phyloP scores from a whole-genome alignment of 2,888 invertebrate genomes.

The Dynastes hyllus region DNA sequence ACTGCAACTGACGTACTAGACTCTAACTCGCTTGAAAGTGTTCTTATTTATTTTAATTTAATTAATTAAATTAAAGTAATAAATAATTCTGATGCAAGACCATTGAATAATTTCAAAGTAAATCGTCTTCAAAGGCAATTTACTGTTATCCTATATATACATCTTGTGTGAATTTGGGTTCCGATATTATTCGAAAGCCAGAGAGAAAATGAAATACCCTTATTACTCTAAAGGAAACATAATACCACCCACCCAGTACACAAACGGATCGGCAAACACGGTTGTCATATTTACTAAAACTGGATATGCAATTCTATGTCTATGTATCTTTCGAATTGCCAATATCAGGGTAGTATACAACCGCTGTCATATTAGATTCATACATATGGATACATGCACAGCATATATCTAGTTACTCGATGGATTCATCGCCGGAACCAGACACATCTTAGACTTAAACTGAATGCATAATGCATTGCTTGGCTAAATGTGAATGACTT shows the following conservation, averaged over 20 bases:
- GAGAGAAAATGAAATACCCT: background rate
- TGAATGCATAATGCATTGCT: too few species aligned
- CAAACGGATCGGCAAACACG: slow-evolving; percentile 1
- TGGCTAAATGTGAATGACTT: too few species aligned
- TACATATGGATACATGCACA: too few species aligned
- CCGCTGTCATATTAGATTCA: too few species aligned
- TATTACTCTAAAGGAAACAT: background rate
- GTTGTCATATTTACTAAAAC: slow-evolving; percentile 6
- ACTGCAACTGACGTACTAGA: background rate
- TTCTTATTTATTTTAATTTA: background rate
- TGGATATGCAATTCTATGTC: slow-evolving; percentile 12
- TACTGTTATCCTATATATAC: too few species aligned
- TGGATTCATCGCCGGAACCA: too few species aligned
- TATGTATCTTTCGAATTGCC: background rate
- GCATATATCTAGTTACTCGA: too few species aligned
- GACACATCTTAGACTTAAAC: too few species aligned
- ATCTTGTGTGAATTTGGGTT: background rate
- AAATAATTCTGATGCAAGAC: background rate
- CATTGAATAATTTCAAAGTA: too few species aligned
- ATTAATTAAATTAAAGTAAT: slow-evolving; percentile 1
- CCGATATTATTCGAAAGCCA: background rate
- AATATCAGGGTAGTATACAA: slow-evolving; percentile 8
- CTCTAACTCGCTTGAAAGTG: background rate
- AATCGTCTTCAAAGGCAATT: too few species aligned
- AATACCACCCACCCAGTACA: background rate